Conservation (phyloP, 2,113 vertebrate genomes). For the Jaculus jaculus region DNA sequence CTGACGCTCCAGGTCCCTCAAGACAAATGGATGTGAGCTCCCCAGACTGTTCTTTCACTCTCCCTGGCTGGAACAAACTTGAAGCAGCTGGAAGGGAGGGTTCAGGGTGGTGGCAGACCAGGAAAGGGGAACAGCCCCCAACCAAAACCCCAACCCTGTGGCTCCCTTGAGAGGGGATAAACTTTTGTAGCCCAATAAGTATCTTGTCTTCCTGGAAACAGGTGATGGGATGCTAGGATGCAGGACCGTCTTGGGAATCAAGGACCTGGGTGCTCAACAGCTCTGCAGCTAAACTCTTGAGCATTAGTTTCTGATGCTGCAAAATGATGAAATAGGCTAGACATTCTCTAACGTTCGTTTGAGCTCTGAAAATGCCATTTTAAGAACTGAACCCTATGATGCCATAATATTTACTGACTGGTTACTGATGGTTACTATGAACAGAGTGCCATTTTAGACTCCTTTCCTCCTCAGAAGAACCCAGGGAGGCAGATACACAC, state of each 20-base stretch:
- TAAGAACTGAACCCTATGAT: neutral
- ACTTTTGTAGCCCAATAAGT: neutral
- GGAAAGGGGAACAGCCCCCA: neutral
- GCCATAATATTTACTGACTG: neutral
- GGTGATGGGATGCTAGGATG: neutral
- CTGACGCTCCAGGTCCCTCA: slow-evolving; percentile 21
- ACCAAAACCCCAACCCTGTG: neutral
- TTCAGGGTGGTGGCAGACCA: neutral
- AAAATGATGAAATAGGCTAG: neutral
- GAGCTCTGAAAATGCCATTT: neutral
- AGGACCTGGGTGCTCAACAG: neutral
- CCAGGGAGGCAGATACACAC: neutral
- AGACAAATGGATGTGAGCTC: slow-evolving; percentile 62
- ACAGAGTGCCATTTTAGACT: neutral
- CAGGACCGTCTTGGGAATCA: neutral
- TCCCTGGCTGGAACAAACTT: neutral
- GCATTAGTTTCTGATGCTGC: neutral
- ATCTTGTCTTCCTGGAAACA: slow-evolving; percentile 25
- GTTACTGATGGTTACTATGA: neutral
- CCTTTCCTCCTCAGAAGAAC: neutral
- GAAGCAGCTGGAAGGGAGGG: neutral
- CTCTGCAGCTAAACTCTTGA: neutral
- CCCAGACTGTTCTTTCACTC: neutral
- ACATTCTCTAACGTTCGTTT: neutral
- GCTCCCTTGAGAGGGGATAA: neutral